Evolutionary conservation across 1,140 invertebrate genomes (phyloP).

Genomic region (Anastatus disparis): DNA sequence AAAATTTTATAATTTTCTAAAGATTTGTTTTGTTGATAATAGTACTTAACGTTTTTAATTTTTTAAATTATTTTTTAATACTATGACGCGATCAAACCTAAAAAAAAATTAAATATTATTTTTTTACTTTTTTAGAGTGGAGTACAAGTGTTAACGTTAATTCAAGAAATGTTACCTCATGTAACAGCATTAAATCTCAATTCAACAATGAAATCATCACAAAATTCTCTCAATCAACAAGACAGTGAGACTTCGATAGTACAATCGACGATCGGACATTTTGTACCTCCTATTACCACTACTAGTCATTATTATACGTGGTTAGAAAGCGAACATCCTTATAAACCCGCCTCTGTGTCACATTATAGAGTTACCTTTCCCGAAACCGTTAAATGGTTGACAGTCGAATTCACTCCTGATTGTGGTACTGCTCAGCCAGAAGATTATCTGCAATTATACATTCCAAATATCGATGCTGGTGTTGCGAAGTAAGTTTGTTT

Average conservation of each 20-base stretch:
- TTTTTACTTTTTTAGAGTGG: constrained; percentile 77
- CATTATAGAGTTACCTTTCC: constrained; percentile 94
- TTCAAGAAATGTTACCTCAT: constrained; percentile 91
- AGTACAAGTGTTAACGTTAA: constrained; percentile 88
- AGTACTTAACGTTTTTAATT: no score
- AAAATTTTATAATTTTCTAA: neutral
- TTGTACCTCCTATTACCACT: constrained; percentile 63
- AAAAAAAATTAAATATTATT: no score
- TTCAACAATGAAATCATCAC: constrained; percentile 62
- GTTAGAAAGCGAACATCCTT: constrained; percentile 97
- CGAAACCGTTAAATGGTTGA: constrained; percentile 87
- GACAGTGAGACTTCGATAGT: constrained; percentile 3
- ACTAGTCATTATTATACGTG: constrained; percentile 89
- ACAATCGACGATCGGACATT: neutral
- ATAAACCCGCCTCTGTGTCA: constrained; percentile 88
- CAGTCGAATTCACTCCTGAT: constrained; percentile 91
- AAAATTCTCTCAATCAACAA: constrained; percentile 49
- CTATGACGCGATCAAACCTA: no score
- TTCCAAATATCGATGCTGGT: constrained; percentile 68
- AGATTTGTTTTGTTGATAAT: no score
- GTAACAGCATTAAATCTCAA: constrained; percentile 86
- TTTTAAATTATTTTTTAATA: no score
- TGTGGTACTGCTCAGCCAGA: constrained; percentile 94
- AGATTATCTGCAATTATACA: constrained; percentile 89
- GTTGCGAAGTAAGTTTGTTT: constrained; percentile 47